Evolutionary conservation across 2,888 invertebrate genomes (phyloP), one percentile per base, ranked within the genome.

Genomic region (Trimorus sp.): DNA sequence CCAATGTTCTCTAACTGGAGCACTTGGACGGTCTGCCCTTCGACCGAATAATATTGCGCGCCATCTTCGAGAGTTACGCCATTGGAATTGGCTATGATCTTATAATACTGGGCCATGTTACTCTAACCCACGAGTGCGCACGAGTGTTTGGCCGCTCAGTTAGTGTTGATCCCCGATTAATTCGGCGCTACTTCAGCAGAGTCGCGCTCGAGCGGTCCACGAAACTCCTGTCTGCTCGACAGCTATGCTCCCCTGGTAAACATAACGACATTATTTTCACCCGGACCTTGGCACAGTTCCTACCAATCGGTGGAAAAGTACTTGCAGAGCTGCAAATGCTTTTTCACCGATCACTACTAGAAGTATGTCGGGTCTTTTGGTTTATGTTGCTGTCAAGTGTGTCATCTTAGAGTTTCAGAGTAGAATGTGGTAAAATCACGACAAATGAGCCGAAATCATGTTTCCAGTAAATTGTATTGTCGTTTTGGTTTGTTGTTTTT

Each of bases 61-160:
- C 89, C 84, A 78, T 90, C 90, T 79, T 91, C 90, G 53, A 90
- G 80, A 70, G 89, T 89, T 79, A 88, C 86, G 56, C 89, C 89
- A 88, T 89, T 88, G 83, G 89, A 79, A 88, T 89, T 89, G 84
- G 89, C 85, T 85, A 91, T 88, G 80, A 91, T 80, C 85, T 91
- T 91, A 88, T 85, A 90, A 89, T 89, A 90, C 82, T 91, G 90
- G 87, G 90, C 91, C 91, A 91, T 91, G 88, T 86, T 89, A 89
- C 84, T 86, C 51, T 56, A 84, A 85, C 75, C 85, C 84, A 86
- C 75, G 84, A 86, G 79, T 83, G 75, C 81, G 84, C 79, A 56
- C 66, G 79, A 87, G 85, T 84, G 9, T 62, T 83, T 78, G 58
- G 80, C 82, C 85, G 85, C 66, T 83, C 79, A 84, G 82, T 83